phyloP scores from a whole-genome alignment of 2,888 invertebrate genomes.

The Caradrina kadenii region DNA sequence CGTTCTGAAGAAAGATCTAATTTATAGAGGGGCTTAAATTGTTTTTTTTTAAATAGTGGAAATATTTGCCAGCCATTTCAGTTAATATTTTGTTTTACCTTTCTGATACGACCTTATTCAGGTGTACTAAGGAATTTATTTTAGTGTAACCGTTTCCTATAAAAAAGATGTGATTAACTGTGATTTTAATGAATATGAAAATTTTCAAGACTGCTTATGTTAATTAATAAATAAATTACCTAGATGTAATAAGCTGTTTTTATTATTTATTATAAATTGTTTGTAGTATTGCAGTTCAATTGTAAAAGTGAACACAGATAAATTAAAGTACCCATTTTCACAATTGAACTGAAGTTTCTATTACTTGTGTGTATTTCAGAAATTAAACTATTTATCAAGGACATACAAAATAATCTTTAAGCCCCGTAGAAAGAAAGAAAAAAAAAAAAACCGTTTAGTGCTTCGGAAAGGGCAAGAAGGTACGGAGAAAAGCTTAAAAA shows the following conservation, averaged over 20 bases:
- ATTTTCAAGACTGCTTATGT: constrained; percentile 18
- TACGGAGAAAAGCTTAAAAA: constrained; percentile 14
- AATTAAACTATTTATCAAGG: background rate
- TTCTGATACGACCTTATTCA: background rate
- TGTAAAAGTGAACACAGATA: background rate
- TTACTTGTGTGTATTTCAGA: constrained; percentile 11
- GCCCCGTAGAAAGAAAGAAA: background rate
- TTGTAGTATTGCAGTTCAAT: background rate
- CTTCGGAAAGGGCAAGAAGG: background rate
- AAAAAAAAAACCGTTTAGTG: background rate
- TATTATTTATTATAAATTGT: background rate
- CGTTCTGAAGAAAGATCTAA: constrained; percentile 16
- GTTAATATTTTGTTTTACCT: background rate
- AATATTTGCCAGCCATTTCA: no score
- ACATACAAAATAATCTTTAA: background rate
- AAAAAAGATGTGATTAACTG: constrained; percentile 16
- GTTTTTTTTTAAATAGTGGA: no score
- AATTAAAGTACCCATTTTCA: background rate
- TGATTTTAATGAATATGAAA: constrained; percentile 1
- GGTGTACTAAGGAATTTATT: background rate
- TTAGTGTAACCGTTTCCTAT: background rate
- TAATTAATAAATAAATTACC: constrained; percentile 19
- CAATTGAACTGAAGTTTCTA: background rate
- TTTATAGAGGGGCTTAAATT: background rate
- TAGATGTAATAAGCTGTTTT: background rate